Base-by-base conservation (phyloP, 2,888 invertebrate species). In the Drosophila mulleri region DNA sequence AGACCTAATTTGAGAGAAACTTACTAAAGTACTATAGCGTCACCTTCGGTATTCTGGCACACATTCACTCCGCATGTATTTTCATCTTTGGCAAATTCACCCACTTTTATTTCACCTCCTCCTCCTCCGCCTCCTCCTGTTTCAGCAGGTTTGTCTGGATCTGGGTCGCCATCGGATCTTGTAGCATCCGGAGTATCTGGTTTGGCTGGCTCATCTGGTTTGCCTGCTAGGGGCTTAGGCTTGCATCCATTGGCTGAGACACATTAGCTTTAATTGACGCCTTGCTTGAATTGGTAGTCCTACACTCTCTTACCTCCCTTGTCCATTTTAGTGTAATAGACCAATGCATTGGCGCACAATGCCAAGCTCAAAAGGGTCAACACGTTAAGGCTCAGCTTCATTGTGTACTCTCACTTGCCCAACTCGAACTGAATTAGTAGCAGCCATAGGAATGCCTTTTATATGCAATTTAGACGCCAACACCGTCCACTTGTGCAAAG, bases 11-110 rank as follows among this genome's bases (percentile, higher is more conserved):
- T 11, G 14, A 23, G 29, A 26, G 7, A 2, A 23, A 60, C 87
- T 87, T 66, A 84, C 83, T 79, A 83, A 41, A 79, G 50, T 11
- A 87, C 35, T 5, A 79, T n/a, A 0, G 82, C 52, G 11, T 76
- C 72, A 2, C 83, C 83, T 0, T 87, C 42, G 3, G 5, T 32
- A 14, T 61, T 79, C 16, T 72, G 76, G 14, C 83, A 83, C 0
- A 59, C 63, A 3, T 35, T 54, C 5, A 68, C 60, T 0, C 83
- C 83, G 52, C 83, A 83, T 0, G 42, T n/a, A 0, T 66, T 9
- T 0, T 42, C 14, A 54, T 87, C 82, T 5, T 87, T 12, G 0
- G 2, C 39, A 23, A 6, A 3, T 3, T 23, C 53, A 3, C 82
- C 82, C 26, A 84, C 71, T 56, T 39, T 56, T 4, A 37, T 23